These are phyloP conservation scores for Aradus depressus DNA, from an alignment of 2,888 invertebrate species.

Conservation along the genomic window DNA sequence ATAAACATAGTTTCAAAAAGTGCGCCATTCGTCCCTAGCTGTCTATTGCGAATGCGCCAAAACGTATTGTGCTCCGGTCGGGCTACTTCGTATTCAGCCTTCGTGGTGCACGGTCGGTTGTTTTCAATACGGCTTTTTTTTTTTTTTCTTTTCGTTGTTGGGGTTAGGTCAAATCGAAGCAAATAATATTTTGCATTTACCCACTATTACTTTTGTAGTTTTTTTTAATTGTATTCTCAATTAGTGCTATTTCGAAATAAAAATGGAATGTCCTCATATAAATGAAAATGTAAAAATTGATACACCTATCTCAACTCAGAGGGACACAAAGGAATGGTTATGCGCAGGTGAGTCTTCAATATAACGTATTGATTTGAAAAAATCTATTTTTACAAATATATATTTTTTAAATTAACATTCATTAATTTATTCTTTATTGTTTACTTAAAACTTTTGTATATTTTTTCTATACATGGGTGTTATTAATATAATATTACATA, in stretches of 20 bases:
- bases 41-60: constrained; percentile 17
- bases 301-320: constrained; percentile 41
- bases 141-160: neutral
- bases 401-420: neutral
- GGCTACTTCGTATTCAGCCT: constrained; percentile 8
- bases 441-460: too few relatives aligned
- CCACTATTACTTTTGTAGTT: constrained; percentile 4
- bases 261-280: constrained; percentile 60
- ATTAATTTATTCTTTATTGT: neutral
- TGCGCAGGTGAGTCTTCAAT: constrained; percentile 47
- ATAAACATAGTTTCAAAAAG: constrained; percentile 8
- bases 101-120: constrained; percentile 9
- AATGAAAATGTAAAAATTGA: constrained; percentile 51
- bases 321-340: constrained; percentile 51
- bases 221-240: constrained; percentile 13
- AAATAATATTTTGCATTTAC: neutral
- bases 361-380: constrained; percentile 20
- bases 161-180: neutral
- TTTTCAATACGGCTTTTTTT: neutral
- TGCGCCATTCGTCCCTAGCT: constrained; percentile 3
- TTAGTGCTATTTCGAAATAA: constrained; percentile 32
- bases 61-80: neutral
- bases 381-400: constrained; percentile 10
- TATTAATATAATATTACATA: too few relatives aligned
- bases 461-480: too few relatives aligned